Evolutionary conservation across 2,113 vertebrate species (phyloP).

Genomic region (Myiozetetes cayanensis): DNA sequence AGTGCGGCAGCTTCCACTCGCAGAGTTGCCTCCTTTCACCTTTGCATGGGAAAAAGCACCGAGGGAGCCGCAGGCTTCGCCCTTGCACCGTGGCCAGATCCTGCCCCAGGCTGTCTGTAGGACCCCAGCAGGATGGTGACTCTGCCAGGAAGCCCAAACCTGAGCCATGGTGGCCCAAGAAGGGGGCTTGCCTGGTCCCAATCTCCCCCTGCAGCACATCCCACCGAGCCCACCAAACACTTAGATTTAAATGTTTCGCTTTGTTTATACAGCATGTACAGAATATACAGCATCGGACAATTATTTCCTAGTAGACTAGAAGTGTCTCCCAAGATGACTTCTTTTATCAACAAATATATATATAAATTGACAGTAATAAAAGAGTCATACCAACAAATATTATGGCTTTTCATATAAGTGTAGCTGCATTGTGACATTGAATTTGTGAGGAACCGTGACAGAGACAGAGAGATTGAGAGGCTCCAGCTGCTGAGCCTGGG

Average conservation of each 20-base stretch:
- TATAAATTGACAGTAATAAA: constrained; percentile 51
- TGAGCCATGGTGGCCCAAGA: neutral
- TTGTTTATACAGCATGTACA: constrained; percentile 57
- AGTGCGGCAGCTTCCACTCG: fast-evolving
- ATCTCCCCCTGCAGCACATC: neutral
- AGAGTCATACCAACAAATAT: constrained; percentile 63
- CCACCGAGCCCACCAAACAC: neutral
- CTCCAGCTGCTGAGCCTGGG: neutral
- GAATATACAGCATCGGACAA: constrained; percentile 15
- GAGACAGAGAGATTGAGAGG: constrained; percentile 35
- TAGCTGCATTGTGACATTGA: constrained; percentile 61
- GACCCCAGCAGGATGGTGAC: neutral
- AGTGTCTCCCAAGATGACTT: constrained; percentile 32
- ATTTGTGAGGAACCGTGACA: constrained; percentile 13
- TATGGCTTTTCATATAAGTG: constrained; percentile 77
- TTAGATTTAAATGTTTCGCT: neutral
- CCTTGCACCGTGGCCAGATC: neutral
- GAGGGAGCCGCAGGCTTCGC: neutral
- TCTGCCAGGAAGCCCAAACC: neutral
- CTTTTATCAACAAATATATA: constrained; percentile 52
- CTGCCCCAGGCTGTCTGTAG: neutral
- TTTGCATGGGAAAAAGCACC: neutral
- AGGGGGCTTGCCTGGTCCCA: neutral
- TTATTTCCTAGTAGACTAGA: constrained; percentile 35
- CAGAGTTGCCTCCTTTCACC: neutral